Percentiles rank a stretch among this genome's conserved stretches.
Conservation (phyloP, 2,797 vertebrate species). For the Sebastiscus albofasciatus region DNA sequence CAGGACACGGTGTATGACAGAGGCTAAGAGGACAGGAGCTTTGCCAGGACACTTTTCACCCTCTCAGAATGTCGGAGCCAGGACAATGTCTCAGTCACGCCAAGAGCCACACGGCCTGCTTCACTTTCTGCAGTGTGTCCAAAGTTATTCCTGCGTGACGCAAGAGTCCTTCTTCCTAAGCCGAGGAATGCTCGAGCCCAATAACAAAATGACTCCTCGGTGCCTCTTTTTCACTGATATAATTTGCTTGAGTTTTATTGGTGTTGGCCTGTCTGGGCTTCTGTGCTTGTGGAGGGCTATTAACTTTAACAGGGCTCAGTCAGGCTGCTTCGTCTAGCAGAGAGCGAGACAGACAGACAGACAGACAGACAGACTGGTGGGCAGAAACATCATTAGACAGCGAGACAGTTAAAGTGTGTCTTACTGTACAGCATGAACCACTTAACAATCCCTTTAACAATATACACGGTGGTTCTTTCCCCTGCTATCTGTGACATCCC, state of each 20-base stretch:
- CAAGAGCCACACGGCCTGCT: slow-evolving; percentile 1
- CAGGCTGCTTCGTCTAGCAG: slow-evolving; percentile 38
- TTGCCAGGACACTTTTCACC: slow-evolving; percentile 65
- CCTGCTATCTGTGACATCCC: slow-evolving; percentile 1
- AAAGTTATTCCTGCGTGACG: slow-evolving; percentile 41
- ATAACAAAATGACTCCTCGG: slow-evolving; percentile 58
- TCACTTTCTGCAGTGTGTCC: slow-evolving; percentile 4
- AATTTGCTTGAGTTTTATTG: slow-evolving; percentile 78
- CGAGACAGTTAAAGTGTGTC: slow-evolving; percentile 17
- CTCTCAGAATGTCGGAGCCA: slow-evolving; percentile 40
- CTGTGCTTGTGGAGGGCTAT: slow-evolving; percentile 70
- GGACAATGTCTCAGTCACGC: slow-evolving; percentile 20
- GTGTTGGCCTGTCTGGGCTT: slow-evolving; percentile 69
- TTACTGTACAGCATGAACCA: slow-evolving; percentile 18
- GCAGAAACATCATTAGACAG: slow-evolving; percentile 37
- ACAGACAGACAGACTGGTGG: slow-evolving; percentile 37
- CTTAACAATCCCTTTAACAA: slow-evolving; percentile 8
- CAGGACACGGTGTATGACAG: slow-evolving; percentile 42
- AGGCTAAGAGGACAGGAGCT: slow-evolving; percentile 43
- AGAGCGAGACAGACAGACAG: slow-evolving; percentile 34
- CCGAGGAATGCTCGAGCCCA: slow-evolving; percentile 48
- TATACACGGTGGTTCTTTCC: slow-evolving; percentile 13
- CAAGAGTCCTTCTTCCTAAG: slow-evolving; percentile 34
- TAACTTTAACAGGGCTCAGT: slow-evolving; percentile 77
- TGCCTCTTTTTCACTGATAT: slow-evolving; percentile 70